phyloP scores from a whole-genome alignment of 2,888 invertebrate genomes.

The Tetranychus truncatus region DNA sequence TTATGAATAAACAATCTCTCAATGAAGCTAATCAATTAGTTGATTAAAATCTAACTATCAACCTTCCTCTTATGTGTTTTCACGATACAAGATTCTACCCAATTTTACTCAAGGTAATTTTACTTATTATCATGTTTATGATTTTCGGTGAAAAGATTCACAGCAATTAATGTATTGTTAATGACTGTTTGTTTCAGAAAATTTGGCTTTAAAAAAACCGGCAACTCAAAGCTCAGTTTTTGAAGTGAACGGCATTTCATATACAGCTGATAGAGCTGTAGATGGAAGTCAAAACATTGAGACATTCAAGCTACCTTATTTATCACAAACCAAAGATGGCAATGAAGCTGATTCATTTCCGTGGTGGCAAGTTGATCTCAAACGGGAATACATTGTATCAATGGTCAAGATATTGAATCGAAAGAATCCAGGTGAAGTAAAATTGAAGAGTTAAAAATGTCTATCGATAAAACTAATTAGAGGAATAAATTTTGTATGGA shows the following conservation, averaged over 20 bases:
- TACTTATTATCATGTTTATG: not conserved
- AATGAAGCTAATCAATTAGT: not conserved
- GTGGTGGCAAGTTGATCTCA: slow-evolving; percentile 27
- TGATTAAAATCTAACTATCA: not conserved
- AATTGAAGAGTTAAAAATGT: too few relatives aligned
- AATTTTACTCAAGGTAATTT: not conserved
- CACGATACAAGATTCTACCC: not conserved
- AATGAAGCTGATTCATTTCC: slow-evolving; percentile 23
- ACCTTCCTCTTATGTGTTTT: not conserved
- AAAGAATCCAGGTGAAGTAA: slow-evolving; percentile 24
- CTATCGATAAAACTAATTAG: too few relatives aligned
- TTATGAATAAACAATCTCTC: not conserved
- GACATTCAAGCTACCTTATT: slow-evolving; percentile 14
- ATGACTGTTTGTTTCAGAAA: slow-evolving; percentile 17
- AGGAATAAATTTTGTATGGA: too few relatives aligned
- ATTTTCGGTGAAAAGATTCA: not conserved
- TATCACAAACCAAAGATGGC: slow-evolving; percentile 12
- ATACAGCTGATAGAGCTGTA: slow-evolving; percentile 25
- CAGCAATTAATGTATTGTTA: not conserved
- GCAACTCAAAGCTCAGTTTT: slow-evolving; percentile 27
- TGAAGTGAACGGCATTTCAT: slow-evolving; percentile 25
- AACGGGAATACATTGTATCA: slow-evolving; percentile 24
- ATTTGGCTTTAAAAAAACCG: slow-evolving; percentile 23
- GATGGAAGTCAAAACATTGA: slow-evolving; percentile 22
- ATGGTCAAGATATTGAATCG: slow-evolving; percentile 25